Conservation (phyloP, 2,797 vertebrate species). For the Salarias fasciatus region DNA sequence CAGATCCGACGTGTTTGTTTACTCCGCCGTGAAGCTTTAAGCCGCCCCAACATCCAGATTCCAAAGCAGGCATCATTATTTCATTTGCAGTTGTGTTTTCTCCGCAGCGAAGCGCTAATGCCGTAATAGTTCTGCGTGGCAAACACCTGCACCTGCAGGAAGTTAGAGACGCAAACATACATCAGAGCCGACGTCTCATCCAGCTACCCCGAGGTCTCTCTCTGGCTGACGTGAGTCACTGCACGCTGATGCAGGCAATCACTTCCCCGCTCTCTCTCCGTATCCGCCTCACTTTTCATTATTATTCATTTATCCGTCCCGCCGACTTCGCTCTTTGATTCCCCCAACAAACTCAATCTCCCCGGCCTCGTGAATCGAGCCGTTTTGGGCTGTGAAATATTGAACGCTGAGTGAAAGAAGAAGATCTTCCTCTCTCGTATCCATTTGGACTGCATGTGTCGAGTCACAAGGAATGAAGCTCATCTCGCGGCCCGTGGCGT, state of each 20-base stretch:
- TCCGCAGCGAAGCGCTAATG: conserved; percentile 27
- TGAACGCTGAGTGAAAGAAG: conserved; percentile 7
- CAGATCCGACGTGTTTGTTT: neutral
- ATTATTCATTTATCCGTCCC: conserved; percentile 26
- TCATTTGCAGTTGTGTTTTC: conserved; percentile 29
- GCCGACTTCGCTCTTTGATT: conserved; percentile 20
- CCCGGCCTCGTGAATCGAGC: conserved; percentile 22
- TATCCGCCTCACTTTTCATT: conserved; percentile 28
- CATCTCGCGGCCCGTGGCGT: conserved; percentile 15
- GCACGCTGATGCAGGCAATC: conserved; percentile 23
- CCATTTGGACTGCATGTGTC: conserved; percentile 18
- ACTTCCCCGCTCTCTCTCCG: conserved; percentile 15
- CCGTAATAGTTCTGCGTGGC: conserved; percentile 13
- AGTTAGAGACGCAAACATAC: conserved; percentile 47
- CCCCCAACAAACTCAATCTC: conserved; percentile 17
- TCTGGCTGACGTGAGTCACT: conserved; percentile 47
- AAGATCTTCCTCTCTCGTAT: conserved; percentile 17
- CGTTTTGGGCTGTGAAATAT: conserved; percentile 21
- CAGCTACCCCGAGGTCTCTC: conserved; percentile 37
- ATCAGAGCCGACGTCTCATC: conserved; percentile 55
- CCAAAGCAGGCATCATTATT: conserved; percentile 30
- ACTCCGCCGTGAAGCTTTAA: neutral
- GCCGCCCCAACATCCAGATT: conserved; percentile 5
- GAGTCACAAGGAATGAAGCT: conserved; percentile 39
- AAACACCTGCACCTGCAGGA: conserved; percentile 54